phyloP scores from a whole-genome alignment of 2,113 vertebrate species.

The Progne subis region DNA sequence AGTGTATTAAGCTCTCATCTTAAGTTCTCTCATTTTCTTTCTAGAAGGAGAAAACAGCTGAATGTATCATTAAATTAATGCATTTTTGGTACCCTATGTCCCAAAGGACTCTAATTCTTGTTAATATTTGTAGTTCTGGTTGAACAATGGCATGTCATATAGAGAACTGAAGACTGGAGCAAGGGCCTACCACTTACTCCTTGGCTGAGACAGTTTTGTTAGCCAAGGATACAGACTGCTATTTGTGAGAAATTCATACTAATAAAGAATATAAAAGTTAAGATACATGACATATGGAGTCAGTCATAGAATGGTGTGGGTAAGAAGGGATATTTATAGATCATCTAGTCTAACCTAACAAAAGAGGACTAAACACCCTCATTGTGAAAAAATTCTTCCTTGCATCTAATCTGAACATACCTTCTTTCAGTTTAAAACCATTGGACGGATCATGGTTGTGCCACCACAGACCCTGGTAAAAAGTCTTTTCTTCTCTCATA shows the following conservation, averaged over 20 bases:
- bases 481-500: neutral
- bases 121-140: neutral
- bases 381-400: neutral
- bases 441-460: neutral
- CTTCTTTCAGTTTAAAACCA: neutral
- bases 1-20: conserved; percentile 29
- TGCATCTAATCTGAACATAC: neutral
- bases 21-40: conserved; percentile 23
- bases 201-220: neutral
- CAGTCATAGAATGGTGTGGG: neutral
- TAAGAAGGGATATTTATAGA: neutral
- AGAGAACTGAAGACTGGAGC: neutral
- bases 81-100: neutral
- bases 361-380: neutral
- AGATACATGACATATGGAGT: neutral
- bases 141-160: neutral
- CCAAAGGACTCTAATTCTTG: neutral
- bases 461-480: neutral
- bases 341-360: neutral
- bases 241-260: neutral
- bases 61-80: neutral
- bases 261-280: neutral
- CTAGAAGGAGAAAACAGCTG: neutral
- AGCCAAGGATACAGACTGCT: neutral
- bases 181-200: neutral